Base-by-base conservation (phyloP, 2,797 vertebrate species). In the Mycteria americana region DNA sequence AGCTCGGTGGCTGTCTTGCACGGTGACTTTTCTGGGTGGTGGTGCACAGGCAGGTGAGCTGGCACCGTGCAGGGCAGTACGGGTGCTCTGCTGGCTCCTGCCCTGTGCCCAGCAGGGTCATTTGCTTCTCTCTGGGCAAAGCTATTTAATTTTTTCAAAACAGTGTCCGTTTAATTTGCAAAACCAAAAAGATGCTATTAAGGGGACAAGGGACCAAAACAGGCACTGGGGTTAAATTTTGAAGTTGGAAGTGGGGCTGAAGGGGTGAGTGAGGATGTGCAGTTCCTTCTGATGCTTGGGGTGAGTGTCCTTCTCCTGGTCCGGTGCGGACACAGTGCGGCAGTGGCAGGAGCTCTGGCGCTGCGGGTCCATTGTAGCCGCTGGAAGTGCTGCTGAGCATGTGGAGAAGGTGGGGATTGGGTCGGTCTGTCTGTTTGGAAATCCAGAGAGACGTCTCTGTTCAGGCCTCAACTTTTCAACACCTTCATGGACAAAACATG, bases 271-370 rank as follows among this genome's bases (percentile, higher is more conserved):
- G 41, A 43, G 50, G 53, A 21, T 8, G 31, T 43, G 65, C 9
- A 9, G 41, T 41, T 41, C 6, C 27, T 35, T 17, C 53, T 37
- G 62, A 8, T 13, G 56, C 30, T 17, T 0, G 1, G 25, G 22
- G 24, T 35, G 62, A n/a, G 39, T 15, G 48, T 63, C 43, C 39
- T 27, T 37, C 23, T 22, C 30, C 35, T 10, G 23, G 24, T 11
- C 14, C 0, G 1, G 31, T 30, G 68, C 46, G 65, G 70, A 46
- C 1, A 5, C 1, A 2, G 18, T 3, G 70, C 0, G 17, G n/a
- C 2, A 1, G 37, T 60, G 78, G 27, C 59, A 24, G 77, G 37
- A 82, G 39, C 64, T 54, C 35, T 37, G 56, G 62, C 0, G 1
- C 54, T 18, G 41, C 0, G 1, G 54, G 18, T 41, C 50, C 3